Conservation (phyloP, 1,140 invertebrate species). For the Panagrolaimus sp. region DNA sequence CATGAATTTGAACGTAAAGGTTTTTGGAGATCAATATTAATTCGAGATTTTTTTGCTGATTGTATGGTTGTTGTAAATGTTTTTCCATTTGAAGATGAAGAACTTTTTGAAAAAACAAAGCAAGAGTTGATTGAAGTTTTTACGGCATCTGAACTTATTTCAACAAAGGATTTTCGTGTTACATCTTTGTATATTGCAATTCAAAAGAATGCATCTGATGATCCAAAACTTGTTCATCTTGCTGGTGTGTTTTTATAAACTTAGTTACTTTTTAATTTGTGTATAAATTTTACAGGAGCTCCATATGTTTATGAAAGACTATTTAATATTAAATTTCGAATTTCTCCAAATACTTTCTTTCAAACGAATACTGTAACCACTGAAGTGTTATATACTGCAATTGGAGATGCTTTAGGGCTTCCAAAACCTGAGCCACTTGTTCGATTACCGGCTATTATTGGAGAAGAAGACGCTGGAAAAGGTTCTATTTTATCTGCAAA, state of each 20-base stretch:
- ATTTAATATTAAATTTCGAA: constrained; percentile 74
- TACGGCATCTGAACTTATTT: constrained; percentile 8
- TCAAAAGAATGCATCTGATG: constrained; percentile 60
- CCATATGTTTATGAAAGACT: constrained; percentile 74
- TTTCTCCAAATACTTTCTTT: constrained; percentile 87
- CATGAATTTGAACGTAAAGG: constrained; percentile 78
- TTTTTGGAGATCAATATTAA: constrained; percentile 78
- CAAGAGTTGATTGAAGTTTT: constrained; percentile 33
- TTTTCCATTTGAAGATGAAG: constrained; percentile 58
- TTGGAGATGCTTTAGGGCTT: constrained; percentile 65
- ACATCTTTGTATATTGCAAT: constrained; percentile 75
- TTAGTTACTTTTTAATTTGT: too few species aligned
- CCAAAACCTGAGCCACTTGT: constrained; percentile 23
- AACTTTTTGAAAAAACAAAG: constrained; percentile 44
- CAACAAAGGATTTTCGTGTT: constrained; percentile 65
- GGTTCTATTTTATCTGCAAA: constrained; percentile 2
- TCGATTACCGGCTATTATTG: not conserved
- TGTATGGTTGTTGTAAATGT: constrained; percentile 80
- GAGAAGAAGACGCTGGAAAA: not conserved
- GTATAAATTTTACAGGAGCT: constrained; percentile 38
- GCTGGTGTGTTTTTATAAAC: constrained; percentile 39
- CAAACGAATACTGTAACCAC: constrained; percentile 79
- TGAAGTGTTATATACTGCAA: constrained; percentile 75
- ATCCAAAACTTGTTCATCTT: constrained; percentile 31
- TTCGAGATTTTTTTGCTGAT: constrained; percentile 69